phyloP scores from a whole-genome alignment of 2,113 vertebrate species.

The Caracal caracal region DNA sequence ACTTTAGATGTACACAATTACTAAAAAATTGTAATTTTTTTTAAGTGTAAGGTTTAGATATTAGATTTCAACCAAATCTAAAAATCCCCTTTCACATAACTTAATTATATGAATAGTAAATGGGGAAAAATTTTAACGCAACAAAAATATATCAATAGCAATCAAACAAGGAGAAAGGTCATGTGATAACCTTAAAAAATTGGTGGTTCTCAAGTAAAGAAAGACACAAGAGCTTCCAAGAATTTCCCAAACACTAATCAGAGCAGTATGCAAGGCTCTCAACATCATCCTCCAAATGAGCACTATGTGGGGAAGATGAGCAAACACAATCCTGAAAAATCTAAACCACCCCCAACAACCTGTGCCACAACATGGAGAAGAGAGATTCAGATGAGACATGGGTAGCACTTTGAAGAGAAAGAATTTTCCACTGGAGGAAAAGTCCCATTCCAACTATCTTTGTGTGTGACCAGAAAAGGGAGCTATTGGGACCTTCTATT shows the following conservation, averaged over 20 bases:
- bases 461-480: not conserved
- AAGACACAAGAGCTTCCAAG: not conserved
- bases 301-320: not conserved
- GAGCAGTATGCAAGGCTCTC: not conserved
- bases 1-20: not conserved
- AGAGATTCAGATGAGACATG: not conserved
- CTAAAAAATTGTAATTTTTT: not conserved
- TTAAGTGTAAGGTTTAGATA: not conserved
- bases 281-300: not conserved
- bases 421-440: not conserved
- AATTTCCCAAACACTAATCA: constrained; percentile 8
- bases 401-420: not conserved
- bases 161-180: not conserved
- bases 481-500: not conserved
- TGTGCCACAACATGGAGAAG: not conserved
- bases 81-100: not conserved
- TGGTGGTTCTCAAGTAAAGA: not conserved
- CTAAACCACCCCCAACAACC: not conserved
- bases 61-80: not conserved
- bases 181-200: not conserved
- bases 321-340: constrained; percentile 15
- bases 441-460: not conserved
- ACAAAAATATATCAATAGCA: not conserved
- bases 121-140: not conserved
- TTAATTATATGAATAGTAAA: constrained; percentile 33